These are phyloP conservation scores for Rhinopomastus cyanomelas DNA, from an alignment of 2,113 vertebrate genomes.

Conservation along the genomic window DNA sequence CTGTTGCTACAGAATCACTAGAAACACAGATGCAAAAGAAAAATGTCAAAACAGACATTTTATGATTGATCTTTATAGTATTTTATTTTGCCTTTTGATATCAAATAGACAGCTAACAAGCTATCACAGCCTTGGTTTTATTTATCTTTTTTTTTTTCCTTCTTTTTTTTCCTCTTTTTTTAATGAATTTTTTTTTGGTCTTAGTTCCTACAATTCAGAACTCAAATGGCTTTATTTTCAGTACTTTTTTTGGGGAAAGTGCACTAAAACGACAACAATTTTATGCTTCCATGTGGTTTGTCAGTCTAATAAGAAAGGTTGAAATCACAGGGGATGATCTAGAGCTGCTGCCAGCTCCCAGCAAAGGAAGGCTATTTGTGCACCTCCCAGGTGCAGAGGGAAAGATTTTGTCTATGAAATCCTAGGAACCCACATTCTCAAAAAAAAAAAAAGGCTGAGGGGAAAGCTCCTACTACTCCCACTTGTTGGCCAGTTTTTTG, in stretches of 20 bases:
- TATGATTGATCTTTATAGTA: not conserved
- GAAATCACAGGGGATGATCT: not conserved
- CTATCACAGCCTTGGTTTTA: not conserved
- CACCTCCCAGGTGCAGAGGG: not conserved
- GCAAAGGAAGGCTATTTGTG: not conserved
- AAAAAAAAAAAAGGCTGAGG: not conserved
- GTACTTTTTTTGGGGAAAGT: not conserved
- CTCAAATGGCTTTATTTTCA: not conserved
- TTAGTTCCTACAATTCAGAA: not conserved
- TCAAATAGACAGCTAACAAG: not conserved
- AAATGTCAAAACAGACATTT: not conserved
- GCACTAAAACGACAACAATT: not conserved
- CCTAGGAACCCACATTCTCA: not conserved
- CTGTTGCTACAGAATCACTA: not conserved
- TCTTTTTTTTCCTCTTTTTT: no score
- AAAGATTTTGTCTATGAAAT: not conserved
- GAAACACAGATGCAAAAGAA: not conserved
- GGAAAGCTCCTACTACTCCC: not conserved
- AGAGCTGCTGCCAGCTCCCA: not conserved
- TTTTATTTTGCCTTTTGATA: not conserved
- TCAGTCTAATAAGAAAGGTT: not conserved
- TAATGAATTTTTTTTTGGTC: not conserved
- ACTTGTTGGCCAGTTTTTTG: not conserved
- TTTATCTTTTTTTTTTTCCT: no score
- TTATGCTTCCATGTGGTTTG: not conserved